These are phyloP conservation scores for Ammodytes dubius DNA, from an alignment of 2,113 vertebrate genomes.

Conservation along the genomic window DNA sequence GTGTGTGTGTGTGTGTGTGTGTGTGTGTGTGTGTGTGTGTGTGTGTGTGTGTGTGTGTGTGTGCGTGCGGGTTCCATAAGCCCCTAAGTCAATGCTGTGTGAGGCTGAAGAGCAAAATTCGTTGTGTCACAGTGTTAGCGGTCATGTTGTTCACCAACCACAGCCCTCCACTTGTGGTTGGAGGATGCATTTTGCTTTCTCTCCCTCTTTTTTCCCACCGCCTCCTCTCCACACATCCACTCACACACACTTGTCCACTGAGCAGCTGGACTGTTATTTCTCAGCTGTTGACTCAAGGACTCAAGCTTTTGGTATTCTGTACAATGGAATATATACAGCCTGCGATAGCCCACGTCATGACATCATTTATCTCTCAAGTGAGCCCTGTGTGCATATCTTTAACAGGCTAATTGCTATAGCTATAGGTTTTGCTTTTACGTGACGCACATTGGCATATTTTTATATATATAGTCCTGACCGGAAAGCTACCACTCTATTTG, in stretches of 20 bases:
- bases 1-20: not conserved
- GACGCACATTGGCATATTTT: no score
- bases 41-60: conserved; percentile 1
- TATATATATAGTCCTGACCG: no score
- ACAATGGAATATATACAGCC: conserved; percentile 54
- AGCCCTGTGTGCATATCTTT: not conserved
- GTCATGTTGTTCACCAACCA: conserved; percentile 64
- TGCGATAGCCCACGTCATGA: conserved; percentile 46
- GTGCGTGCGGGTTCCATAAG: conserved; percentile 53
- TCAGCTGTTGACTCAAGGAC: conserved; percentile 53
- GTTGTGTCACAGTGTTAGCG: conserved; percentile 68
- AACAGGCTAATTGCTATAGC: not conserved
- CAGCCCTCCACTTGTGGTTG: conserved; percentile 69
- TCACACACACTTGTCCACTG: not conserved
- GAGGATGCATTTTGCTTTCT: conserved; percentile 60
- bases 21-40: no score
- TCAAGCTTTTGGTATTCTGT: conserved; percentile 18
- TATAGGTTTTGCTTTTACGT: not conserved
- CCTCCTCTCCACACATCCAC: conserved; percentile 5
- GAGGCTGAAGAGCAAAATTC: conserved; percentile 58
- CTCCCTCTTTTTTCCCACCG: conserved; percentile 9
- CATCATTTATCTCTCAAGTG: conserved; percentile 44
- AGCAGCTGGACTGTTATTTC: conserved; percentile 72
- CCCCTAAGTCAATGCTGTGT: not conserved
- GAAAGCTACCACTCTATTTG: no score